A percentile compares a stretch with the other conserved stretches of the same genome.
Evolutionary conservation across 2,888 invertebrate genomes (phyloP).

Genomic region (Hyppa rectilinea): DNA sequence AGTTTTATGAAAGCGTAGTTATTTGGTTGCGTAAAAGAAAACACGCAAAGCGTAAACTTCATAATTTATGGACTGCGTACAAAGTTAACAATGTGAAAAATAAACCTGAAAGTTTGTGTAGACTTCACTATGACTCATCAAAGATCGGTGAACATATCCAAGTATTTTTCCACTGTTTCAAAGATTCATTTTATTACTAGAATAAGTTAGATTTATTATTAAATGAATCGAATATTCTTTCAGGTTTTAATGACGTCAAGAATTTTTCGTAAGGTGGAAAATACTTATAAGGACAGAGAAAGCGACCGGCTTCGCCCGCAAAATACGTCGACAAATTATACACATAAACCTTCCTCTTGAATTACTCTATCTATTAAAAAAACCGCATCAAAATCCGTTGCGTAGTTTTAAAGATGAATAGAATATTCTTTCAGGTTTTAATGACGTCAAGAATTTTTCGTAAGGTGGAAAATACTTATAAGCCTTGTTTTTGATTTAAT

Average conservation of each 20-base stretch:
- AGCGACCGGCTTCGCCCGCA: too few species aligned
- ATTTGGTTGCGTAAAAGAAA: constrained; percentile 9
- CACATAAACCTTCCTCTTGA: too few species aligned
- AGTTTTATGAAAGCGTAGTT: neutral
- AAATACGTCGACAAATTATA: too few species aligned
- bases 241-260: neutral
- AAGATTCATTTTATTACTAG: neutral
- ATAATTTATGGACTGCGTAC: constrained; percentile 20
- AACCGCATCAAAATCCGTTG: too few species aligned
- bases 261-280: too few species aligned
- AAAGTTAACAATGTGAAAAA: constrained; percentile 36
- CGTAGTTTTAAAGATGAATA: too few species aligned
- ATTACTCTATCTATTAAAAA: too few species aligned
- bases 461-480: too few species aligned
- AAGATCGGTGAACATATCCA: neutral
- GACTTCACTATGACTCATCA: constrained; percentile 1
- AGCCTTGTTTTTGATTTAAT: too few species aligned
- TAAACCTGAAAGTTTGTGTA: neutral
- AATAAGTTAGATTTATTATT: neutral
- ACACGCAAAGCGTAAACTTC: constrained; percentile 24
- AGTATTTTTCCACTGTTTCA: neutral
- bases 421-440: too few species aligned
- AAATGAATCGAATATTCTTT: neutral
- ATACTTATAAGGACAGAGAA: too few species aligned
- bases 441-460: too few species aligned